Evolutionary conservation across 2,113 vertebrate species (phyloP), one percentile per base, ranked within the genome.

Genomic region (Eleginops maclovinus): DNA sequence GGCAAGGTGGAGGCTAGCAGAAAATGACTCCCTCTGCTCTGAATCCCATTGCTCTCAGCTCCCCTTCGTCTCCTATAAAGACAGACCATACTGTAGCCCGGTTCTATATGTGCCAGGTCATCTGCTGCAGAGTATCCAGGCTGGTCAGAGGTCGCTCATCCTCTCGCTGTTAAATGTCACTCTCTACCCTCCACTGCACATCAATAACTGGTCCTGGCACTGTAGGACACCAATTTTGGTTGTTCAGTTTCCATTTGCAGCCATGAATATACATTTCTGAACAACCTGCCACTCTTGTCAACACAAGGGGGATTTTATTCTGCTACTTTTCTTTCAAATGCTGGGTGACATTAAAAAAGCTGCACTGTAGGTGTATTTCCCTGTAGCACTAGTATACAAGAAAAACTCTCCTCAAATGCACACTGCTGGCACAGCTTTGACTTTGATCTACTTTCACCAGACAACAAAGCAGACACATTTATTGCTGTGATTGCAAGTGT

Each of bases 381-480:
- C 74, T 58, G 62, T 64, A 46, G 65, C 70, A 82, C 64, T 81
- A 36, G 26, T 41, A 50, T 31, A n/a, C 24, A 55, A 51, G 54
- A 40, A 86, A 60, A 50, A 26, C 73, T 81, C 61, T 50, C 56
- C 68, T 87, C 79, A 56, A 64, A 63, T 62, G 58, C 78, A 69
- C 59, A 74, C 56, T 74, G 75, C 46, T 41, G 54, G 64, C 70
- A 79, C 72, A 54, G 78, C 77, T 88, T 78, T 88, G 85, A 90
- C 91, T 92, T 91, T 93, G 88, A 93, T 93, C 79, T 80, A 62
- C 84, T 81, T 92, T 87, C 79, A 85, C 78, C 79, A 80, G 77
- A 87, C 75, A 70, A 75, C 72, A 73, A 41, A 76, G 75, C 41
- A 47, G 87, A 92, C 85, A 88, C 64, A 69, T 93, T 84, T 89